Evolutionary conservation across 2,888 invertebrate genomes (phyloP).

Genomic region (Tetanocera ferruginea): DNA sequence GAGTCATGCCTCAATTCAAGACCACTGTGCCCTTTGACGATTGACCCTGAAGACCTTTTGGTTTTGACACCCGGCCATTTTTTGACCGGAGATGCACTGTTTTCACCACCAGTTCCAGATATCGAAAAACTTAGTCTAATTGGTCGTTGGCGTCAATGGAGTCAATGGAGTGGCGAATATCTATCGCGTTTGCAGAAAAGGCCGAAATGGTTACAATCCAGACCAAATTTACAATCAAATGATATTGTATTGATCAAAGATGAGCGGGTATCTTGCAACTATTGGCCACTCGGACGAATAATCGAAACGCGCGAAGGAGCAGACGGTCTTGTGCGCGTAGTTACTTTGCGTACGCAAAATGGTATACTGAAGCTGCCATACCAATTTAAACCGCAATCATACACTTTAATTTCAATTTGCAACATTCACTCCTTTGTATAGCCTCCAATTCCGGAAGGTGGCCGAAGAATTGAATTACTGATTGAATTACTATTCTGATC

Average conservation of each 20-base stretch:
- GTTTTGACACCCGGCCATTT: constrained; percentile 41
- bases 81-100: constrained; percentile 42
- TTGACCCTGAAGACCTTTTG: constrained; percentile 34
- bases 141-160: constrained; percentile 25
- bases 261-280: constrained; percentile 34
- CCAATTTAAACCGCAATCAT: too few relatives aligned
- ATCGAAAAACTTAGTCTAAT: neutral
- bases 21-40: constrained; percentile 28
- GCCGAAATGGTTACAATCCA: constrained; percentile 41
- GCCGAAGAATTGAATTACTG: too few relatives aligned
- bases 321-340: constrained; percentile 41
- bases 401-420: too few relatives aligned
- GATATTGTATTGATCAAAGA: constrained; percentile 43
- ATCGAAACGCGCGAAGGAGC: constrained; percentile 37
- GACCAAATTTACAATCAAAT: constrained; percentile 32
- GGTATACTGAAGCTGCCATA: constrained; percentile 28
- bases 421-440: too few relatives aligned
- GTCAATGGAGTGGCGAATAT: too few relatives aligned
- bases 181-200: too few relatives aligned
- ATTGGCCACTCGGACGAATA: constrained; percentile 42
- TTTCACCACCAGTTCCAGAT: constrained; percentile 26
- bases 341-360: constrained; percentile 29
- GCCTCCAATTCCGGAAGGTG: too few relatives aligned
- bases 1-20: neutral
- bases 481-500: too few relatives aligned